Evolutionary conservation across 2,113 vertebrate genomes (phyloP).

Genomic region (Lophotis ruficrista): DNA sequence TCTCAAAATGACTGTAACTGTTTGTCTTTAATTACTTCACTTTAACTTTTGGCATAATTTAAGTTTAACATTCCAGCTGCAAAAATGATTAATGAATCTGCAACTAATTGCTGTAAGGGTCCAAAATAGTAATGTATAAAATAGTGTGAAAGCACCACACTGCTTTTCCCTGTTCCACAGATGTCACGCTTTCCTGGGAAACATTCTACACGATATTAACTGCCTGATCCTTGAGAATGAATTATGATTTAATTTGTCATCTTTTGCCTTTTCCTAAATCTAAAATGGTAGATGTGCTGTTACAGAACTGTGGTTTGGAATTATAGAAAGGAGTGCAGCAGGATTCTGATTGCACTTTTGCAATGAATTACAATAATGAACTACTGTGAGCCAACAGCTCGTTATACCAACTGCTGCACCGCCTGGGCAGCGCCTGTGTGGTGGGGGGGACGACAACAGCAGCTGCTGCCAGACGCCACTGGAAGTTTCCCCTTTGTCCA

Average conservation of each 20-base stretch:
- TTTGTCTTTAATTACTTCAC: conserved; percentile 72
- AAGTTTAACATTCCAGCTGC: conserved; percentile 66
- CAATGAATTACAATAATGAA: not conserved
- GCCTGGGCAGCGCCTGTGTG: not conserved
- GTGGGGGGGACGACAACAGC: too few relatives aligned
- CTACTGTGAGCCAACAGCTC: not conserved
- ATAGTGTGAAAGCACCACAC: conserved; percentile 18
- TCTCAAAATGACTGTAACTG: conserved; percentile 54
- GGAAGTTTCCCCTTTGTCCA: too few relatives aligned
- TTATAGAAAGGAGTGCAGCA: not conserved
- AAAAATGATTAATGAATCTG: conserved; percentile 72
- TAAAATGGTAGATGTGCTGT: not conserved
- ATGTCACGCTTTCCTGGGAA: conserved; percentile 22
- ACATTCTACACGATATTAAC: conserved; percentile 57
- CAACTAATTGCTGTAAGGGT: conserved; percentile 44
- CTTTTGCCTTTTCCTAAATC: not conserved
- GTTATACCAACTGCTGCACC: not conserved
- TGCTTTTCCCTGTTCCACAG: conserved; percentile 10
- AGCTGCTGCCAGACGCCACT: too few relatives aligned
- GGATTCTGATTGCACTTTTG: not conserved
- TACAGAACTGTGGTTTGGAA: not conserved
- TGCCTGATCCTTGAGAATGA: conserved; percentile 32
- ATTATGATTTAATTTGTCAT: conserved; percentile 36
- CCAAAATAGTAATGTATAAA: conserved; percentile 45
- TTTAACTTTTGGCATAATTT: conserved; percentile 63